These are phyloP conservation scores for Chloroceryle inda DNA, from an alignment of 2,797 vertebrate species.

Conservation along the genomic window DNA sequence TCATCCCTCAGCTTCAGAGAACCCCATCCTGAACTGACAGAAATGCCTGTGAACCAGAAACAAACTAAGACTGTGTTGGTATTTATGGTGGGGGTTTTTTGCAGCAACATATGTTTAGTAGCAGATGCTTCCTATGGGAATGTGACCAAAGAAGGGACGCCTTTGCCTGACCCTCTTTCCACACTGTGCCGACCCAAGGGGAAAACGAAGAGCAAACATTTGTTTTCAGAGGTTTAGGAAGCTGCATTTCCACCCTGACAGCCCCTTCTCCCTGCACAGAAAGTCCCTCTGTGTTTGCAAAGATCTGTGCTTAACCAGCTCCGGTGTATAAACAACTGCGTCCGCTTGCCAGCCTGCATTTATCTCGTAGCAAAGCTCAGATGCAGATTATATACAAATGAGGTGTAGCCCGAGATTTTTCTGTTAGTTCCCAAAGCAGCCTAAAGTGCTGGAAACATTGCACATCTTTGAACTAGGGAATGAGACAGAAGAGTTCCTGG, in stretches of 20 bases:
- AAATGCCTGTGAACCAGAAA: not conserved
- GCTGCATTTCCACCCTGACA: constrained; percentile 3
- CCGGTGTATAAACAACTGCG: not conserved
- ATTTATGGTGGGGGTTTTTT: not conserved
- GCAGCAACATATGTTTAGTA: constrained; percentile 48
- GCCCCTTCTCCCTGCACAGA: not conserved
- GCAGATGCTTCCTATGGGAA: constrained; percentile 71
- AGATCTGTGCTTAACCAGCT: not conserved
- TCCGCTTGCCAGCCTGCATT: constrained; percentile 7
- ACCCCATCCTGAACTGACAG: not conserved
- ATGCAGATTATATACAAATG: not conserved
- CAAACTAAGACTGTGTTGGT: not conserved
- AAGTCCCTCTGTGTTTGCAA: not conserved
- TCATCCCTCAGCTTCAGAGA: not conserved
- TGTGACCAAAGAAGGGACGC: not conserved
- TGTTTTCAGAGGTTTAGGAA: constrained; percentile 24
- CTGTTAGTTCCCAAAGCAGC: not conserved
- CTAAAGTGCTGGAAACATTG: not conserved
- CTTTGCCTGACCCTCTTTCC: constrained; percentile 44
- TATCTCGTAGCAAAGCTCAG: not conserved
- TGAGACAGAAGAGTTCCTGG: not conserved
- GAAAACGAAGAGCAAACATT: constrained; percentile 46
- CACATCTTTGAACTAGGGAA: not conserved
- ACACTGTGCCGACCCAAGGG: constrained; percentile 24
- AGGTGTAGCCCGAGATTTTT: not conserved